Evolutionary conservation across 1,140 invertebrate species (phyloP), one percentile per base, ranked within the genome.

Genomic region (Latrodectus geometricus): DNA sequence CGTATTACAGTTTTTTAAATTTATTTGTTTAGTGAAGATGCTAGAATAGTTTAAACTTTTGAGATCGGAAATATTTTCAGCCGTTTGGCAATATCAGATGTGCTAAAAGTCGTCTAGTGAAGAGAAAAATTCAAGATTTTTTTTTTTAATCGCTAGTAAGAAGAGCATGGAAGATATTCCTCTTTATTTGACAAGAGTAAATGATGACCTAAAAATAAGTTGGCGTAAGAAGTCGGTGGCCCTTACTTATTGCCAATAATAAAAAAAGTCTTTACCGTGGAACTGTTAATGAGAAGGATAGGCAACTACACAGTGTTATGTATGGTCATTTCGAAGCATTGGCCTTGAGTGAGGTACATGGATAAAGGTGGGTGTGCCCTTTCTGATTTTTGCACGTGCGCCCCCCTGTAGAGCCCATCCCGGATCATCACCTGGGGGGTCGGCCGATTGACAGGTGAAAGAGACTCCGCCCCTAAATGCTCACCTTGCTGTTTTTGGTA

Each of bases 201-300:
- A 61, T 14, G 17, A 14, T 17, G 54, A 61, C 11, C 54, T 61
- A 61, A 61, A 61, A 61, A 61, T 61, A 61, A 61, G 54, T 17
- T 17, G 17, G 17, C 54, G 54, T 17, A 61, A 61, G 17, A 61
- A 14, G 54, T 61, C 17, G 17, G 17, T 61, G 54, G 11, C 54
- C 54, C 69, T 23, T 48, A 14, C 69, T 70, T 70, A 70, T 20
- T n/a, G 20, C 11, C 21, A 70, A 23, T 23, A 70, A 70, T 23
- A 70, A 20, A 20, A 70, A n/a, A 21, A 68, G 73, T 84, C 82
- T 84, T 84, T 77, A 78, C 78, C 83, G 66, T 72, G 68, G 83
- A 86, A 78, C 83, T 86, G 83, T 86, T 86, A 86, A 86, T 86
- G 83, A 86, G 83, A 56, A 86, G 83, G 83, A 86, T 72, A 86